phyloP scores from a whole-genome alignment of 2,797 vertebrate genomes.

The Zenarchopterus dispar region DNA sequence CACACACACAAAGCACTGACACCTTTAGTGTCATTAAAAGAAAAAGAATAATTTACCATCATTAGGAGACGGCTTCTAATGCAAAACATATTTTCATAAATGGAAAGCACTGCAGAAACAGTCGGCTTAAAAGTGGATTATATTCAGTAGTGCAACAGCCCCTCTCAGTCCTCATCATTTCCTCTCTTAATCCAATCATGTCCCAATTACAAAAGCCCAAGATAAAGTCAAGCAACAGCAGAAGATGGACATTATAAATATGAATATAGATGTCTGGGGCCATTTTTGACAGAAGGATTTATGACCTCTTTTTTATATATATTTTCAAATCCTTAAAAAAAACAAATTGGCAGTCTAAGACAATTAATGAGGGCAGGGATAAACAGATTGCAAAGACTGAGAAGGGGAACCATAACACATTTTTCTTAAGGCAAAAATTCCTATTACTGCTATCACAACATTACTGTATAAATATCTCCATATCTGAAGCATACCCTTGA shows the following conservation, averaged over 20 bases:
- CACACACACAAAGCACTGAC: neutral
- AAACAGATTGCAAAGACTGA: conserved; percentile 9
- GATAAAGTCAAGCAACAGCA: conserved; percentile 54
- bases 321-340: conserved; percentile 12
- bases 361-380: conserved; percentile 14
- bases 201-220: conserved; percentile 67
- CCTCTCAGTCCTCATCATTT: conserved; percentile 59
- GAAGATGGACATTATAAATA: conserved; percentile 34
- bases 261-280: conserved; percentile 27
- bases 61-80: conserved; percentile 40
- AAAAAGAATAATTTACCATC: conserved; percentile 22
- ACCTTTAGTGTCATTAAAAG: conserved; percentile 22
- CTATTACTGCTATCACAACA: too few species aligned
- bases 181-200: conserved; percentile 74
- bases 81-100: conserved; percentile 39
- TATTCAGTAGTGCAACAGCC: conserved; percentile 38
- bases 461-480: too few species aligned
- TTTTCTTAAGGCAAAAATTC: too few species aligned
- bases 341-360: neutral
- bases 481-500: too few species aligned
- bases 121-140: conserved; percentile 63
- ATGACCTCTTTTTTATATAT: conserved; percentile 12
- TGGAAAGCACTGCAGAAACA: conserved; percentile 47
- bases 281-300: conserved; percentile 30
- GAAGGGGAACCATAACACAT: too few species aligned